Evolutionary conservation across 2,888 invertebrate genomes (phyloP), one percentile per base, ranked within the genome.

Genomic region (Sinhomidia bicolor): DNA sequence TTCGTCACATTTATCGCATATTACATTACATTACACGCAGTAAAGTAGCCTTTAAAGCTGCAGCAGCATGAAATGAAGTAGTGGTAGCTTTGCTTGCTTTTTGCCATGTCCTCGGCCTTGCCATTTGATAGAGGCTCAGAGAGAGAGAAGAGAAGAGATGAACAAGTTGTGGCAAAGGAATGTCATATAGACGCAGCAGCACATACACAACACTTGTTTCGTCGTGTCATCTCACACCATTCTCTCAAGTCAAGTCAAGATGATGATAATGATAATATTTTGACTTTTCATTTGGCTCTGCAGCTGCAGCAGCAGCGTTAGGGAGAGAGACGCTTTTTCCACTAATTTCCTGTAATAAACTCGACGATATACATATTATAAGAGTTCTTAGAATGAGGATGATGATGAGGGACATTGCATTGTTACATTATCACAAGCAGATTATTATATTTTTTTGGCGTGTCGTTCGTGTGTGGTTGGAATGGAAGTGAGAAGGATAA

Each of bases 101-200:
- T n/a, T n/a, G 20, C 29, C 32, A 44, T 85, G 85, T 80, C 86
- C 86, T 86, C 79, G 86, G 71, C 86, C 86, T 86, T 86, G 86
- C 60, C 78, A 57, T 65, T 51, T 26, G 62, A 62, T 62, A 62
- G 62, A 14, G 23, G 62, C 62, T 60, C 26, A 60, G 54, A 17
- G 0, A 10, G 12, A 10, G 60, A 60, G 36, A 3, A 14, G 10
- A 9, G 62, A 60, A 26, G 60, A 26, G 60, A 26, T 0, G 23
- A 23, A 26, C n/a, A n/a, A n/a, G n/a, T n/a, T n/a, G n/a, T n/a
- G n/a, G n/a, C n/a, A n/a, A 62, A 29, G 62, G 20, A 57, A 62
- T 62, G 62, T 62, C 6, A 4, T n/a, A 7, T 23, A 32, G 65
- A 29, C 6, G 60, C 54, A 54, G 14, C 62, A 62, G 29, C 23